phyloP scores from a whole-genome alignment of 2,888 invertebrate species.

The Drosophila fulvimacula region DNA sequence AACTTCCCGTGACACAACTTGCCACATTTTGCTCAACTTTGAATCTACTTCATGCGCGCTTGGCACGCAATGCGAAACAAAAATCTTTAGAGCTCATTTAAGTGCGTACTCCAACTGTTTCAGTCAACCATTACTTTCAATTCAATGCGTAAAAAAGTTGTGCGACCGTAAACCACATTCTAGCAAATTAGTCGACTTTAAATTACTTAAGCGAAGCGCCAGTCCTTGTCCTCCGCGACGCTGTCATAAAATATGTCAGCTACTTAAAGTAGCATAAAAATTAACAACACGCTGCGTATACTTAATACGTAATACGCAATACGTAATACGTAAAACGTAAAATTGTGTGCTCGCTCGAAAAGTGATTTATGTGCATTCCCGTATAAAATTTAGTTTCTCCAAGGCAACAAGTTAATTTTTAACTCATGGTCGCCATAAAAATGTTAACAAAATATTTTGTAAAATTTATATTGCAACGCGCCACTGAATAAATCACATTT shows the following conservation, averaged over 20 bases:
- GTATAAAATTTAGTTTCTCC: constrained; percentile 54
- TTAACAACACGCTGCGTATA: constrained; percentile 62
- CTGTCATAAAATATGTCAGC: constrained; percentile 60
- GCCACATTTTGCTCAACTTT: constrained; percentile 1
- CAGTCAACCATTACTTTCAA: constrained; percentile 28
- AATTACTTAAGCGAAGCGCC: constrained; percentile 51
- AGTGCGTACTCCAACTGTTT: constrained; percentile 18
- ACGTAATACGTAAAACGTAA: constrained; percentile 41
- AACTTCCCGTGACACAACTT: constrained; percentile 4
- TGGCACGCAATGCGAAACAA: neutral
- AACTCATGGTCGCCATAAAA: constrained; percentile 59
- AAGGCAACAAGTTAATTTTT: constrained; percentile 58
- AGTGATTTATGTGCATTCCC: constrained; percentile 62
- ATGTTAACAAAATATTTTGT: constrained; percentile 58
- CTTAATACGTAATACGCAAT: constrained; percentile 34
- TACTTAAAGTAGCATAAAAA: constrained; percentile 64
- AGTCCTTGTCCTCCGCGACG: constrained; percentile 10
- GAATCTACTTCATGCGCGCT: neutral
- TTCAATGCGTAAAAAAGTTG: constrained; percentile 29
- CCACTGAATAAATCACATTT: constrained; percentile 62
- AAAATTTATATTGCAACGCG: constrained; percentile 36
- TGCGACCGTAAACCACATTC: constrained; percentile 48
- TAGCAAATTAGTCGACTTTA: constrained; percentile 56
- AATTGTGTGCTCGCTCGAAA: constrained; percentile 20
- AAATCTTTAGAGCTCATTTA: constrained; percentile 5